phyloP scores from a whole-genome alignment of 2,113 vertebrate genomes.

The Fukomys damarensis region DNA sequence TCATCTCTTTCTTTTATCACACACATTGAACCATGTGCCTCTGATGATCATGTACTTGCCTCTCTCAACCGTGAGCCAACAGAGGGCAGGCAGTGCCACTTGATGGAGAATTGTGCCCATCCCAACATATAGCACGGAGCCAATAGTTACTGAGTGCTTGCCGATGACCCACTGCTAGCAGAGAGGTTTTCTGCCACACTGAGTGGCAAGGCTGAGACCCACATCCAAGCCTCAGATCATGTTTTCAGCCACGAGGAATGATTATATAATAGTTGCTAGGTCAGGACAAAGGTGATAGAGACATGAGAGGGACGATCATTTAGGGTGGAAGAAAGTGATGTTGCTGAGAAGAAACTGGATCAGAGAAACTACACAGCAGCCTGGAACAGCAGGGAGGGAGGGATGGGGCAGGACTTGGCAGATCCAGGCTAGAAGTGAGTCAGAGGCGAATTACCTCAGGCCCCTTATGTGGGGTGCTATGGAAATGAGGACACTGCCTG shows the following conservation, averaged over 20 bases:
- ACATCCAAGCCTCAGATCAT: neutral
- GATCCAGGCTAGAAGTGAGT: neutral
- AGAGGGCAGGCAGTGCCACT: neutral
- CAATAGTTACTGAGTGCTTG: neutral
- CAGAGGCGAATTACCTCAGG: neutral
- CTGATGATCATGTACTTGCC: neutral
- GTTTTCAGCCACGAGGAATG: neutral
- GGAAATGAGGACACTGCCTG: constrained; percentile 19
- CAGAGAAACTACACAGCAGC: neutral
- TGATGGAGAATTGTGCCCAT: neutral
- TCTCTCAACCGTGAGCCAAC: neutral
- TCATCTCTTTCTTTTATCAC: neutral
- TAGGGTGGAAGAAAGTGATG: neutral
- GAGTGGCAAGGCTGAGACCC: neutral
- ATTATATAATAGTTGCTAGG: neutral
- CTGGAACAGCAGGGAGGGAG: neutral
- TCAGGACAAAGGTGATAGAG: neutral
- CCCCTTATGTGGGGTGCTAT: neutral
- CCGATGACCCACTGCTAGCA: neutral
- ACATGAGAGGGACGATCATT: neutral
- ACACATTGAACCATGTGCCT: neutral
- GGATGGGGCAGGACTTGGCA: neutral
- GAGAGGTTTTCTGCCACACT: neutral
- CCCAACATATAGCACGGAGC: neutral
- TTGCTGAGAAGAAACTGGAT: neutral